Conservation (phyloP, 2,113 vertebrate genomes). For the Rhinoderma darwinii region DNA sequence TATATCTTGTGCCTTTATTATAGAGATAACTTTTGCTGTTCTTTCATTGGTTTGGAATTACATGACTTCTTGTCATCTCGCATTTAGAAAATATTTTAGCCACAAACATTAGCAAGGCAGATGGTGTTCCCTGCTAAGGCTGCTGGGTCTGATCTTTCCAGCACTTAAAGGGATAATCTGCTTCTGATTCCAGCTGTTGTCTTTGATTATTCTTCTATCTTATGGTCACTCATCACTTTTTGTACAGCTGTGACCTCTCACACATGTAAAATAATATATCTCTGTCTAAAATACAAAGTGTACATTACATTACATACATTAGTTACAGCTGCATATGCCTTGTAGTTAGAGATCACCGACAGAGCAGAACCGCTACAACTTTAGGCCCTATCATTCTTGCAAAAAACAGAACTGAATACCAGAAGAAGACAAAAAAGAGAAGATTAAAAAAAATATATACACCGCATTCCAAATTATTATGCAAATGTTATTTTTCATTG, state of each 20-base stretch:
- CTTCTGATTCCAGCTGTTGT: slow-evolving; percentile 49
- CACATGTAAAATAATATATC: background rate
- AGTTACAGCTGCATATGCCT: background rate
- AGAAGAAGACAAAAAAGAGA: too few relatives aligned
- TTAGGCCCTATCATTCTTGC: too few relatives aligned
- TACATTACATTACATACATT: background rate
- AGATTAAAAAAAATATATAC: too few relatives aligned
- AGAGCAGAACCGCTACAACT: background rate
- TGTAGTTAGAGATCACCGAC: background rate
- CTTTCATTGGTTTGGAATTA: background rate
- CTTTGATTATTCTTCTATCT: slow-evolving; percentile 38
- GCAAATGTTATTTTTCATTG: too few relatives aligned
- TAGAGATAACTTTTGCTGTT: background rate
- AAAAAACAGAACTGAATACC: background rate
- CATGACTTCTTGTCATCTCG: slow-evolving; percentile 9
- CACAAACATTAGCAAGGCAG: slow-evolving; percentile 28
- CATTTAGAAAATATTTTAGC: slow-evolving; percentile 10
- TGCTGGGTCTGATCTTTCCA: slow-evolving; percentile 41
- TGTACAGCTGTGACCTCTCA: slow-evolving; percentile 7
- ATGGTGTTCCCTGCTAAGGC: slow-evolving; percentile 53
- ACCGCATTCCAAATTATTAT: too few relatives aligned
- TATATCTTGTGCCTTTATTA: background rate
- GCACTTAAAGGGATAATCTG: slow-evolving; percentile 51
- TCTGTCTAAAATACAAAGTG: background rate
- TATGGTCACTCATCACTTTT: slow-evolving; percentile 31